Base-by-base conservation (phyloP, 2,888 invertebrate species). In the Cheiracanthium punctorium region DNA sequence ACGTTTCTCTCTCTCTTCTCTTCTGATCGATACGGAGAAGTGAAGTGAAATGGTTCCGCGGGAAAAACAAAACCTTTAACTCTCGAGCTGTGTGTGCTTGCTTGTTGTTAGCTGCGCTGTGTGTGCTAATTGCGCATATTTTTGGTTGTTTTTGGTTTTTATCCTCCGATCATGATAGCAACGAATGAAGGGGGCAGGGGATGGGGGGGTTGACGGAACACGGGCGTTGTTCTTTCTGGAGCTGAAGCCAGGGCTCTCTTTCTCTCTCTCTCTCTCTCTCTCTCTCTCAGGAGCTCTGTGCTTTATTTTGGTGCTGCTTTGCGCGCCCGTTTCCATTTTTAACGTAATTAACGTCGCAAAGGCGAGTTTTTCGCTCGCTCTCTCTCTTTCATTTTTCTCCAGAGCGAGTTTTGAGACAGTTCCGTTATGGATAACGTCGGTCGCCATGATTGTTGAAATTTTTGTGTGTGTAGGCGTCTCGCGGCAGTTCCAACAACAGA, bases 121-220 rank as follows among this genome's bases (percentile, higher is more conserved):
- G 37, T n/a, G 37, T 10, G 37, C 24, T 58, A 58, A 58, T 58
- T 58, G 58, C 58, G 58, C 58, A 58, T 58, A 58, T 58, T 58
- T 58, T 58, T 58, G 58, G 24, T 58, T 58, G 58, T 58, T 58
- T 58, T 58, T n/a, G n/a, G n/a, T n/a, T n/a, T n/a, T n/a, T n/a
- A n/a, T 24, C 24, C 24, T 4, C 5, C 37, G 20, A n/a, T 58
- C 58, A 24, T 58, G 48, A 48, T 48, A 48, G 48, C 48, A n/a
- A n/a, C n/a, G n/a, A n/a, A n/a, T n/a, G n/a, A n/a, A n/a, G n/a
- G n/a, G n/a, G n/a, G n/a, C n/a, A n/a, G n/a, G n/a, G n/a, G n/a
- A n/a, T n/a, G n/a, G n/a, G n/a, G 17, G 48, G n/a, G 48, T 58
- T 58, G 58, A 58, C 58, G 58, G 58, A 58, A 58, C 58, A 58